Conservation (phyloP, 1,140 invertebrate genomes). For the Cherax destructor region DNA sequence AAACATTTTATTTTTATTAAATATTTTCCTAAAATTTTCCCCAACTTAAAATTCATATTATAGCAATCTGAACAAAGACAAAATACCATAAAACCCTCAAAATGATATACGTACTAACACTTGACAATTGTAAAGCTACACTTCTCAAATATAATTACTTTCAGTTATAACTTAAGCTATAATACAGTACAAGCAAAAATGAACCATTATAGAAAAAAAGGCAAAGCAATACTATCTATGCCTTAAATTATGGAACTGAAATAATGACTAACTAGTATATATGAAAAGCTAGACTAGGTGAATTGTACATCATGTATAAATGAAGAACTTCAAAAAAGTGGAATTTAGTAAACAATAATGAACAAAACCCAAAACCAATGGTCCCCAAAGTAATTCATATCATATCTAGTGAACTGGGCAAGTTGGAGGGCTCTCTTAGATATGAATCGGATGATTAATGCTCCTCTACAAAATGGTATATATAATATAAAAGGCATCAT, state of each 20-base stretch:
- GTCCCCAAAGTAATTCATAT: neutral
- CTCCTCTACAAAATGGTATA: neutral
- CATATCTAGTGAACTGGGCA: neutral
- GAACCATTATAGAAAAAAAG: neutral
- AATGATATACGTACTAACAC: too few relatives aligned
- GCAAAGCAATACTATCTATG: neutral
- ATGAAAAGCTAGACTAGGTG: slow-evolving; percentile 46
- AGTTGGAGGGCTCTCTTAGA: neutral
- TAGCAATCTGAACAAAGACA: too few relatives aligned
- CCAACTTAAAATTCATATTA: too few relatives aligned
- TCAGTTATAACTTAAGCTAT: neutral
- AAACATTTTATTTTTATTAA: too few relatives aligned
- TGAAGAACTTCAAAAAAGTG: neutral
- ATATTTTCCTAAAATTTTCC: too few relatives aligned
- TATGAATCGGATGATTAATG: neutral
- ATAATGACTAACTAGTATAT: slow-evolving; percentile 31
- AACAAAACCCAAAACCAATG: neutral
- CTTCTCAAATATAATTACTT: too few relatives aligned
- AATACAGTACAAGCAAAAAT: neutral
- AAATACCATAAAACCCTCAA: too few relatives aligned
- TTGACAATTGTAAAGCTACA: too few relatives aligned
- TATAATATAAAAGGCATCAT: too few relatives aligned
- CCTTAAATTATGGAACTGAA: neutral
- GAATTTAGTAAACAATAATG: neutral
- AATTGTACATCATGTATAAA: slow-evolving; percentile 39